Base-by-base conservation (phyloP, 2,888 invertebrate genomes). In the Deilephila elpenor region DNA sequence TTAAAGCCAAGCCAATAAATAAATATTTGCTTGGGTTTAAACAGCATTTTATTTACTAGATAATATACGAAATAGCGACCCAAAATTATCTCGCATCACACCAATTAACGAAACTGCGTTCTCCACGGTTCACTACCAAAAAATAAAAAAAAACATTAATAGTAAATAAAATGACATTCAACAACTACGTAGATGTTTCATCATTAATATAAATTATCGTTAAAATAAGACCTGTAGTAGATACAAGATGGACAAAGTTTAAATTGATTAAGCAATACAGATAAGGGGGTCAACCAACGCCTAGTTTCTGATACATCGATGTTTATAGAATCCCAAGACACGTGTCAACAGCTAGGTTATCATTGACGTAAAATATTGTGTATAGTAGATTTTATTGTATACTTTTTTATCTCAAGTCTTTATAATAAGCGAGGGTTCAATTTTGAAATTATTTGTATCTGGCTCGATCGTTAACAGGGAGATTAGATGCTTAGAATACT, bases 191-290 rank as follows among this genome's bases (percentile, higher is more conserved):
- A 44, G 44, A 44, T 56, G 17, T 56, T n/a, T n/a, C 56, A 56
- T 56, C 56, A 56, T 56, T 56, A 56, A 56, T 56, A n/a, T n/a
- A 56, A 19, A 19, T 56, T 56, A 44, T 44, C 44, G 44, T 44
- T 44, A 44, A 37, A 37, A 37, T 5, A 34, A 62, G n/a, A 59
- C 20, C 20, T 29, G n/a, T 20, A 62, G 62, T 37, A 14, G 20
- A 44, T 34, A 56, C 11, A 20, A 44, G 64, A 67, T 64, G 59
- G 71, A 17, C 71, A 71, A 59, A 59, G 59, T 71, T 59, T 71
- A 59, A 37, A 71, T 71, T 71, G 67, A 67, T 64, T 37, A 67
- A 44, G 44, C 44, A 67, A 51, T 25, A 51, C 17, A 25, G 67
- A 51, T 67, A 51, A 51, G 17, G 19, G 0, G 5, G 37, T 37